These are phyloP conservation scores for Rhadina sibilatrix DNA, from an alignment of 2,113 vertebrate species.

Conservation along the genomic window DNA sequence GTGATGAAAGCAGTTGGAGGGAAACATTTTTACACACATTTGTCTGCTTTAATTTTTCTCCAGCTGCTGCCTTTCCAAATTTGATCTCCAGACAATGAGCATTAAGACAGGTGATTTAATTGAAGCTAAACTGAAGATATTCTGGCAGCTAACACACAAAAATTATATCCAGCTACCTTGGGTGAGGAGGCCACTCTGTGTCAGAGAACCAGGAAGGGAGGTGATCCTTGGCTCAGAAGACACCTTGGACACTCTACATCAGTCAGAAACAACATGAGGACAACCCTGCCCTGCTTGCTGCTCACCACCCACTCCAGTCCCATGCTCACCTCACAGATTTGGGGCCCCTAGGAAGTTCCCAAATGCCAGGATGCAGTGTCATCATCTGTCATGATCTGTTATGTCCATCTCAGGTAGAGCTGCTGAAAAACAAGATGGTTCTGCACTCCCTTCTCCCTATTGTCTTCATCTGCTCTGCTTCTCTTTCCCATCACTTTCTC, in stretches of 20 bases:
- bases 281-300: background rate
- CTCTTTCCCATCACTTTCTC: background rate
- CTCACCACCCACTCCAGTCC: accelerated
- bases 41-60: slow-evolving; percentile 34
- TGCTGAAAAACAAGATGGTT: background rate
- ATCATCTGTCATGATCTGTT: accelerated
- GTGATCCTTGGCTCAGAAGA: background rate
- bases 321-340: background rate
- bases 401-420: accelerated
- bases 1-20: slow-evolving; percentile 34
- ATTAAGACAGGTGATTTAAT: slow-evolving; percentile 17
- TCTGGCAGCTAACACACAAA: background rate
- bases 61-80: slow-evolving; percentile 50
- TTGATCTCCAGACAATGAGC: slow-evolving; percentile 16
- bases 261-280: background rate
- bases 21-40: slow-evolving; percentile 17
- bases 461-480: background rate
- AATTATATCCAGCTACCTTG: background rate
- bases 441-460: accelerated
- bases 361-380: background rate
- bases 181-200: accelerated
- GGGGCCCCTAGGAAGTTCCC: background rate
- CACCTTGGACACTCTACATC: background rate
- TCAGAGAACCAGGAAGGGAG: accelerated
- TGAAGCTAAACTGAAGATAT: background rate